phyloP scores from a whole-genome alignment of 2,113 vertebrate genomes.

The Oncorhynchus clarkii region DNA sequence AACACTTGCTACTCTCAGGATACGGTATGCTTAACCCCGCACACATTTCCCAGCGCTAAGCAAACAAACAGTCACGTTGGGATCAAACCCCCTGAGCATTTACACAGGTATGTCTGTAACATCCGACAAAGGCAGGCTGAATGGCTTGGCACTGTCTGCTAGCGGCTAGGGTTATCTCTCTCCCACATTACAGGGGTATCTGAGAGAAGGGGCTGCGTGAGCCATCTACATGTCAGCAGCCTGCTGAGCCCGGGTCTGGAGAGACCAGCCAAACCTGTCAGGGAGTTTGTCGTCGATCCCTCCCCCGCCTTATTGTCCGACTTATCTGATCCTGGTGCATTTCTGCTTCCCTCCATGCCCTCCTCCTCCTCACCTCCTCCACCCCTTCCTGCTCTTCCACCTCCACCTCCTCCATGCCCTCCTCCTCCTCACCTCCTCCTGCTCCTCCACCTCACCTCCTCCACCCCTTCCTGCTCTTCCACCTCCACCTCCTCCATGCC shows the following conservation, averaged over 20 bases:
- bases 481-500: background rate
- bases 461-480: background rate
- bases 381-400: background rate
- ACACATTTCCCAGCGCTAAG: background rate
- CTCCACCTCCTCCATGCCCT: background rate
- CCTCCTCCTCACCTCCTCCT: slow-evolving; percentile 17
- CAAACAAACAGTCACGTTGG: background rate
- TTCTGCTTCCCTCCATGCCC: slow-evolving; percentile 37
- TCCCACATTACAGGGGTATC: slow-evolving; percentile 34
- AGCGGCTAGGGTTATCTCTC: slow-evolving; percentile 36
- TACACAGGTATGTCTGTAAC: slow-evolving; percentile 3
- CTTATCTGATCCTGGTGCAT: slow-evolving; percentile 75
- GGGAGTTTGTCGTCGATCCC: slow-evolving; percentile 78
- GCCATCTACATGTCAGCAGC: slow-evolving; percentile 79
- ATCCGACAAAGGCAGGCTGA: slow-evolving; percentile 7
- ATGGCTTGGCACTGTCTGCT: slow-evolving; percentile 13
- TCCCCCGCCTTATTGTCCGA: slow-evolving; percentile 77
- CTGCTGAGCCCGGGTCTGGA: slow-evolving; percentile 58
- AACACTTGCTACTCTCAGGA: background rate
- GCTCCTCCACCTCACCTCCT: too few relatives aligned
- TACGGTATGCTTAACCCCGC: background rate
- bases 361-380: slow-evolving; percentile 29
- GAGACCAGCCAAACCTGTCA: slow-evolving; percentile 76
- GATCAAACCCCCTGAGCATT: background rate
- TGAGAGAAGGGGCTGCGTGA: slow-evolving; percentile 67